Conservation (phyloP, 2,888 invertebrate genomes). For the Cantharis rufa region DNA sequence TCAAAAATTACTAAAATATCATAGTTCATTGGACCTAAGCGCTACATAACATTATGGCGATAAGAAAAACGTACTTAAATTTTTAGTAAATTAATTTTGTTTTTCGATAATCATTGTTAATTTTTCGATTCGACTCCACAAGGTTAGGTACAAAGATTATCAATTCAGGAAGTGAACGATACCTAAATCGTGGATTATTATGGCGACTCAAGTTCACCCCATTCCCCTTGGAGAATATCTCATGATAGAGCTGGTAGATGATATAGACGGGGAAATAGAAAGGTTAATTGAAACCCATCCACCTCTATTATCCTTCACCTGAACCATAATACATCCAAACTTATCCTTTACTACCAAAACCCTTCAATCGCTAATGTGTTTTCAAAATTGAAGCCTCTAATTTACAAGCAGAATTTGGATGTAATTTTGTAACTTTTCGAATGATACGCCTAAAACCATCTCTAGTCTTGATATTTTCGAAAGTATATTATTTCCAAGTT, state of each 20-base stretch:
- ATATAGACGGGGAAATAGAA: slow-evolving; percentile 36
- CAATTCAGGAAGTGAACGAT: slow-evolving; percentile 20
- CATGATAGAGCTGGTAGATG: slow-evolving; percentile 34
- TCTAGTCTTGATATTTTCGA: not conserved
- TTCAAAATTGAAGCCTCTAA: not conserved
- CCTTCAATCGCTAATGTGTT: not conserved
- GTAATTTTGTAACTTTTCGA: not conserved
- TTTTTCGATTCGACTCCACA: not conserved
- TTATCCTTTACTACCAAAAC: slow-evolving; percentile 33
- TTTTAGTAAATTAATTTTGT: not conserved
- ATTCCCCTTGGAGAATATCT: slow-evolving; percentile 47
- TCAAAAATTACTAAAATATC: slow-evolving; percentile 24
- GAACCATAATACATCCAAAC: slow-evolving; percentile 43
- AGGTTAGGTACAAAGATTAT: slow-evolving; percentile 15
- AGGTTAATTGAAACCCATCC: slow-evolving; percentile 55
- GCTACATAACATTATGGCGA: not conserved
- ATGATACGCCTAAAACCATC: not conserved
- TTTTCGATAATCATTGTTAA: not conserved
- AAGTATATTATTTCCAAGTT: slow-evolving; percentile 30
- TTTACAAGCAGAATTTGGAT: not conserved
- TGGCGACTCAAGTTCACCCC: slow-evolving; percentile 29
- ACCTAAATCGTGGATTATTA: slow-evolving; percentile 34
- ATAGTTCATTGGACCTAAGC: slow-evolving; percentile 22
- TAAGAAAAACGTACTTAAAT: not conserved
- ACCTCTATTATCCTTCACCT: slow-evolving; percentile 54